A percentile compares a stretch with the other conserved stretches of the same genome.
Conservation (phyloP, 2,797 vertebrate species). For the Gallinago nigripennis region DNA sequence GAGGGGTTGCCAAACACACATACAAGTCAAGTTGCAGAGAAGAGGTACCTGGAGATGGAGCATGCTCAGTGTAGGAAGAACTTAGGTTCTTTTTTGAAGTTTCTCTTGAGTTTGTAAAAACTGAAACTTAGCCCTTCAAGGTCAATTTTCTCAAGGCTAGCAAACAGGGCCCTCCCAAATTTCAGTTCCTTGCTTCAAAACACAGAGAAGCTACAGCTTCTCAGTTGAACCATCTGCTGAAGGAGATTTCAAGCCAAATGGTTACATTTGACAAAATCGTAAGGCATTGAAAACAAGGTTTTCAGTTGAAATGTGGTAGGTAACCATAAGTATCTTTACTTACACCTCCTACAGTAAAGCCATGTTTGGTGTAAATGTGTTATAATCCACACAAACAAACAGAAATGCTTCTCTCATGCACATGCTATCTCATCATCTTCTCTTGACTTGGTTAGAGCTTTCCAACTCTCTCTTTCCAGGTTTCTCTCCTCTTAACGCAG, state of each 20-base stretch:
- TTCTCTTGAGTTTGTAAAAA: neutral
- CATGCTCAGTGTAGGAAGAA: neutral
- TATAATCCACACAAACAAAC: constrained; percentile 33
- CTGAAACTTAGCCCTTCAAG: neutral
- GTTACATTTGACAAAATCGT: constrained; percentile 12
- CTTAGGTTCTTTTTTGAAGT: neutral
- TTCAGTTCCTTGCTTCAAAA: neutral
- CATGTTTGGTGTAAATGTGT: constrained; percentile 30
- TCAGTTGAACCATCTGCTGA: constrained; percentile 8
- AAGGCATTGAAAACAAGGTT: constrained; percentile 3
- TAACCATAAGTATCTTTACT: constrained; percentile 37
- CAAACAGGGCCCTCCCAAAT: neutral
- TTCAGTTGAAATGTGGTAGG: neutral
- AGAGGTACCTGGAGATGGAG: neutral
- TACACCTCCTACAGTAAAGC: constrained; percentile 16
- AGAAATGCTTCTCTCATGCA: neutral
- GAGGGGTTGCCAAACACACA: neutral
- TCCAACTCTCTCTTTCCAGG: neutral
- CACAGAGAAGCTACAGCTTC: neutral
- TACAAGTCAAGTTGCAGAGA: neutral
- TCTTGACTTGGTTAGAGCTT: neutral
- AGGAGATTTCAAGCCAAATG: neutral
- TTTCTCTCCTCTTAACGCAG: neutral
- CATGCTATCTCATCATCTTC: neutral
- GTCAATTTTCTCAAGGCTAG: neutral